Conservation (phyloP, 2,113 vertebrate species). For the Nyctibius bracteatus region DNA sequence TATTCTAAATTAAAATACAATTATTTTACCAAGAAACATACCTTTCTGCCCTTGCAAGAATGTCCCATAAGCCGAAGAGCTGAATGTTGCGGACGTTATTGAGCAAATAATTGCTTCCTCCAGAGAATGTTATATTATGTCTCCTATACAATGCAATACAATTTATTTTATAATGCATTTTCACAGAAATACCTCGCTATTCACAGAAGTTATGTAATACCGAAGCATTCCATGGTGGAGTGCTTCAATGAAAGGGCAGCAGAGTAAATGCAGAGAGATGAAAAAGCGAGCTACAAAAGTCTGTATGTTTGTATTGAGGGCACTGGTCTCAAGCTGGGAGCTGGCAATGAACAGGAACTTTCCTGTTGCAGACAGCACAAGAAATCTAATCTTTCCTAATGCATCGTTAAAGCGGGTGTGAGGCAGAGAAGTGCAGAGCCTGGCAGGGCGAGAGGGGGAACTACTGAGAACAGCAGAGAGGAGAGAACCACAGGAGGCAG, state of each 20-base stretch:
- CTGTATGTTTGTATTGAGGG: not conserved
- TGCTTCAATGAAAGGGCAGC: not conserved
- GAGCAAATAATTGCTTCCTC: slow-evolving; percentile 37
- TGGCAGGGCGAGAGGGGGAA: not conserved
- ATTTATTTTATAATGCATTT: not conserved
- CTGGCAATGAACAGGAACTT: not conserved
- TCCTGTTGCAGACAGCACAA: not conserved
- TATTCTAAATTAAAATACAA: slow-evolving; percentile 3
- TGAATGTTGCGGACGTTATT: not conserved
- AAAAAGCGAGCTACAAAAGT: not conserved
- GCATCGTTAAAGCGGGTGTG: fast-evolving
- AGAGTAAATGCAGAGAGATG: not conserved
- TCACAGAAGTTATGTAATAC: not conserved
- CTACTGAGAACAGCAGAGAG: not conserved
- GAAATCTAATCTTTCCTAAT: not conserved
- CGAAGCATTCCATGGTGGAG: not conserved
- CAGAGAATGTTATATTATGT: not conserved
- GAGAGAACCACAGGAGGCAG: not conserved
- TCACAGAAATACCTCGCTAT: not conserved
- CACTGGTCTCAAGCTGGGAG: not conserved
- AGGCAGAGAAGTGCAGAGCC: not conserved
- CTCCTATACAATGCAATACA: not conserved
- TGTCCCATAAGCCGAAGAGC: not conserved
- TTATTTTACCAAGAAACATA: slow-evolving; percentile 17
- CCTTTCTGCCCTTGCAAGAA: not conserved